Evolutionary conservation across 2,797 vertebrate genomes (phyloP), one percentile per base, ranked within the genome.

Genomic region (Alcedo atthis): DNA sequence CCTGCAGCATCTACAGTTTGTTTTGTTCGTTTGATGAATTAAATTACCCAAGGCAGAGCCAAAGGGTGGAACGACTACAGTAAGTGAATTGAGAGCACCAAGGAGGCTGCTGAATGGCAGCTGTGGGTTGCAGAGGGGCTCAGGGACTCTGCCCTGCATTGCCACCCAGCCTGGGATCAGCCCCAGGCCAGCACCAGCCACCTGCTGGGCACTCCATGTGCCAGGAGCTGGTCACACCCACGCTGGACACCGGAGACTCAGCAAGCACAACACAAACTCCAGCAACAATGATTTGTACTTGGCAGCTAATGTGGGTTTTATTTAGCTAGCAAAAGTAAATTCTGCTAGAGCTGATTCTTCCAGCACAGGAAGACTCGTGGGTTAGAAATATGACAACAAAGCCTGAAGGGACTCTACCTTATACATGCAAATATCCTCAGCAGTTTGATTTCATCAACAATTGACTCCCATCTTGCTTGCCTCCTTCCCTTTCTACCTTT

Each of bases 301-400:
- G 63, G n/a, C 55, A 89, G 59, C 21, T 95, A 74, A 76, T 26
- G 51, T 46, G 40, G 24, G 20, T 32, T 94, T 87, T 91, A 63
- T 85, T 81, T 83, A 66, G 79, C 69, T 57, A 87, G 28, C 19
- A 79, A 69, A 81, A 79, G 32, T 33, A 91, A 92, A 82, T 69
- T 81, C 40, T 88, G 67, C 63, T 84, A 25, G 40, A 93, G 71
- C 35, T 14, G 49, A 32, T 77, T 87, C 16, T 86, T 81, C 68
- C 53, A 77, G 42, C 61, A 75, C 22, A 79, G 77, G n/a, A 67
- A 73, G 62, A 43, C 33, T 75, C 10, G 1, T 17, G 20, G 48
- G 32, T 30, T 61, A 87, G 18, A 81, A 71, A 76, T 42, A 49
- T 1, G 17, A 64, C n/a, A 81, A 68, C 32, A 62, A 22, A 71